Evolutionary conservation across 2,797 vertebrate genomes (phyloP), one percentile per base, ranked within the genome.

Genomic region (Delichon dasypus): DNA sequence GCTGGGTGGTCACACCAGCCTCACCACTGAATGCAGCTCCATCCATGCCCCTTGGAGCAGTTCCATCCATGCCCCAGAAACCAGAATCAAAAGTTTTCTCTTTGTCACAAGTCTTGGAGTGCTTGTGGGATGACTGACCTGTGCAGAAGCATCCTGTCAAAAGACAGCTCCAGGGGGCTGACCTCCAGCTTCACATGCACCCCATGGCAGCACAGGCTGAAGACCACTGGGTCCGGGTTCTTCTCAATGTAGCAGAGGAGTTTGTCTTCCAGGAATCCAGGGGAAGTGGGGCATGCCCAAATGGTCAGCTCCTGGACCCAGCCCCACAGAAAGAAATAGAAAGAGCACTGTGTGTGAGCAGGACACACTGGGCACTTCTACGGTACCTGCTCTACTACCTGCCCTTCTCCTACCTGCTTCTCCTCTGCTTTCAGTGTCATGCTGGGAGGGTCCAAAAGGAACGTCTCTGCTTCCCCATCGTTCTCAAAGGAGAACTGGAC

Each of bases 241-340:
- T 98, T 98, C 65, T 97, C 98, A 79, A 99, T 95, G 26, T 95
- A 97, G 91, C 99, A 99, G 74, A 99, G 67, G 3, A 99, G 78
- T 30, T 64, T 98, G 97, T 99, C 99, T 74, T 98, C 98, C 42
- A 98, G 74, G 40, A 98, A 70, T 13, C 98, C 99, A 7, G 96
- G 38, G 25, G 97, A 97, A 16, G 98, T 99, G n/a, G 99, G 99
- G 85, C 98, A 99, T 0, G 99, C 99, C 98, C 98, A 99, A 29
- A 99, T 29, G 2, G 67, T 98, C 96, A 99, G 95, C 53, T 97
- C 93, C 99, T 99, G 81, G 40, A 8, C 32, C 32, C 57, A 8
- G 7, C 22, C 89, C 73, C 73, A 2, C 71, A 40, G 40, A 87
- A 62, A 86, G 22, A 71, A 70, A 85, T 4, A 44, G 7, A 74